Percentiles rank a stretch among this genome's conserved stretches.
Conservation (phyloP, 2,888 invertebrate genomes). For the Arctia plantaginis region DNA sequence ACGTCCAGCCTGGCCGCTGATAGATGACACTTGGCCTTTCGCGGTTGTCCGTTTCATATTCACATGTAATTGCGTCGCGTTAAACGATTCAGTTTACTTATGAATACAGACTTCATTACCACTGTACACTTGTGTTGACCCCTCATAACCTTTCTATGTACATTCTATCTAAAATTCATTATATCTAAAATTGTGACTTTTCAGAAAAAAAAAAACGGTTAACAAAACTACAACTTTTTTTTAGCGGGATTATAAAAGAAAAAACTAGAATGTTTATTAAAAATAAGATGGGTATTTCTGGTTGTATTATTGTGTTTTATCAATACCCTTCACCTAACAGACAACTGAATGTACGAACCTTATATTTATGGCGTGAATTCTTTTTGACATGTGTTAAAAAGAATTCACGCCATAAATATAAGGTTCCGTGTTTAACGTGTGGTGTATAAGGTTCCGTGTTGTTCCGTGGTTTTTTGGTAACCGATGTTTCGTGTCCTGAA, state of each 20-base stretch:
- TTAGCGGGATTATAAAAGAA: too few species aligned
- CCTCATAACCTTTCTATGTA: neutral
- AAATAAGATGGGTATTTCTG: neutral
- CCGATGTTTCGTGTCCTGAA: neutral
- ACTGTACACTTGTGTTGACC: neutral
- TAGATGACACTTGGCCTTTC: slow-evolving; percentile 46
- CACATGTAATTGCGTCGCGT: slow-evolving; percentile 53
- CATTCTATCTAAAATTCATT: neutral
- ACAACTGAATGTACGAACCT: neutral
- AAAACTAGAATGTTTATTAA: too few species aligned
- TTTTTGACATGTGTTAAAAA: neutral
- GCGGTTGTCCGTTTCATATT: slow-evolving; percentile 51
- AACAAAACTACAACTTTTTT: too few species aligned
- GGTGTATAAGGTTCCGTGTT: too few species aligned
- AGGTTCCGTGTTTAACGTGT: too few species aligned
- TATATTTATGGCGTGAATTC: neutral
- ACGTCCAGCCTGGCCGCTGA: slow-evolving; percentile 47
- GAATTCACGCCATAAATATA: too few species aligned
- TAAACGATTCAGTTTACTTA: slow-evolving; percentile 25
- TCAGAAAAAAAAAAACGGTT: neutral
- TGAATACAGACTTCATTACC: neutral
- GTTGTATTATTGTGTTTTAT: neutral
- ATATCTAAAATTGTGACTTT: neutral
- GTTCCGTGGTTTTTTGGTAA: too few species aligned
- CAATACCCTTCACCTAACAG: neutral